Conservation (phyloP, 1,140 invertebrate genomes). For the Oedothorax gibbosus region DNA sequence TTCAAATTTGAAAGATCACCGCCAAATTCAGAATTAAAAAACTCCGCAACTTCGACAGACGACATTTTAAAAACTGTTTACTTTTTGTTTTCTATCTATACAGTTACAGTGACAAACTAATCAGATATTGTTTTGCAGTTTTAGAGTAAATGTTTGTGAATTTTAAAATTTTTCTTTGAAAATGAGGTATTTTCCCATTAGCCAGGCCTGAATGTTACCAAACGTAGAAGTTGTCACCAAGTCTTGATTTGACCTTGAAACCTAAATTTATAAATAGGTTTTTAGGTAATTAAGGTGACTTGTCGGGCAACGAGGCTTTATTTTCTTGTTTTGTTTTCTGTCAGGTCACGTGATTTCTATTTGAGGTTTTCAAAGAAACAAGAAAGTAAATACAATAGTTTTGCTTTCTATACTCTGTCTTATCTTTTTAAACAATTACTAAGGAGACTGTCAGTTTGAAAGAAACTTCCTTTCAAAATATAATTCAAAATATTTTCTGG, state of each 20-base stretch:
- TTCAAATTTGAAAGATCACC: constrained; percentile 12
- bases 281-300: neutral
- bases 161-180: too few relatives aligned
- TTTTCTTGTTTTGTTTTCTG: constrained; percentile 1
- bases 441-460: neutral
- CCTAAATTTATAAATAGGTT: too few relatives aligned
- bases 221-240: too few relatives aligned
- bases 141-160: too few relatives aligned
- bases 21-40: constrained; percentile 53
- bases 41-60: constrained; percentile 20
- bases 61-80: neutral
- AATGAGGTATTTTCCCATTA: too few relatives aligned
- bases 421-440: neutral
- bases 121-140: too few relatives aligned
- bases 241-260: too few relatives aligned
- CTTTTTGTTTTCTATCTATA: too few relatives aligned
- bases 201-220: too few relatives aligned
- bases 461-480: neutral
- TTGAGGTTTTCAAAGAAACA: constrained; percentile 6
- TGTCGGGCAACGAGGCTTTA: neutral
- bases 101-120: too few relatives aligned
- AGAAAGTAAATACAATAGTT: constrained; percentile 7
- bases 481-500: too few relatives aligned
- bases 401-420: constrained; percentile 18
- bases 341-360: constrained; percentile 42